Evolutionary conservation across 2,888 invertebrate species (phyloP).

Genomic region (Thelaira solivaga): DNA sequence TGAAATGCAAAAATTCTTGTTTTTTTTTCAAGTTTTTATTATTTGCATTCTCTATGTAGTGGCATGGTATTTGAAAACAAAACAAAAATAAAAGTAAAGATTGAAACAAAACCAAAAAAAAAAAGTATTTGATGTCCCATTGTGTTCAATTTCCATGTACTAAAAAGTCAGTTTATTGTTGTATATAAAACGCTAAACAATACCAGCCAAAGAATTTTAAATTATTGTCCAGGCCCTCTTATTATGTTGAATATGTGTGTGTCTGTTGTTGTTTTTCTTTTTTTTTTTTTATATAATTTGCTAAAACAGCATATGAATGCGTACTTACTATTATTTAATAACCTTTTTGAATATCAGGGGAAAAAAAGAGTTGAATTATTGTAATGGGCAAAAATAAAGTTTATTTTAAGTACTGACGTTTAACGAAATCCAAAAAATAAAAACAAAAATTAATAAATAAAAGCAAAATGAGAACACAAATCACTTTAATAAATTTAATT

Average conservation of each 20-base stretch:
- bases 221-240: constrained; percentile 56
- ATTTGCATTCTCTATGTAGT: constrained; percentile 46
- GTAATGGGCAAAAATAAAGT: constrained; percentile 5
- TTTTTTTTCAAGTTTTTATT: constrained; percentile 4
- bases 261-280: background rate
- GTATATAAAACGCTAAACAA: constrained; percentile 43
- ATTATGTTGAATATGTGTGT: constrained; percentile 32
- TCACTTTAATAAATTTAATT: constrained; percentile 1
- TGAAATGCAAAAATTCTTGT: constrained; percentile 38
- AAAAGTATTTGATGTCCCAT: constrained; percentile 51
- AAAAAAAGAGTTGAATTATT: constrained; percentile 35
- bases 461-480: background rate
- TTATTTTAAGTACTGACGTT: constrained; percentile 29
- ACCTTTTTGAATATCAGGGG: background rate
- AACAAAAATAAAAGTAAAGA: background rate
- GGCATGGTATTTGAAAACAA: constrained; percentile 38
- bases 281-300: constrained; percentile 23
- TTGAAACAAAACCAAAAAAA: constrained; percentile 9
- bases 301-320: constrained; percentile 27
- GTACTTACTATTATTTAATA: constrained; percentile 26
- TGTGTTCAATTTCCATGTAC: constrained; percentile 50
- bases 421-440: no score
- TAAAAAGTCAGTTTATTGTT: constrained; percentile 48
- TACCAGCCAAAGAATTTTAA: constrained; percentile 36
- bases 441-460: no score